Conservation (phyloP, 2,888 invertebrate genomes). For the Harpalus rubripes region DNA sequence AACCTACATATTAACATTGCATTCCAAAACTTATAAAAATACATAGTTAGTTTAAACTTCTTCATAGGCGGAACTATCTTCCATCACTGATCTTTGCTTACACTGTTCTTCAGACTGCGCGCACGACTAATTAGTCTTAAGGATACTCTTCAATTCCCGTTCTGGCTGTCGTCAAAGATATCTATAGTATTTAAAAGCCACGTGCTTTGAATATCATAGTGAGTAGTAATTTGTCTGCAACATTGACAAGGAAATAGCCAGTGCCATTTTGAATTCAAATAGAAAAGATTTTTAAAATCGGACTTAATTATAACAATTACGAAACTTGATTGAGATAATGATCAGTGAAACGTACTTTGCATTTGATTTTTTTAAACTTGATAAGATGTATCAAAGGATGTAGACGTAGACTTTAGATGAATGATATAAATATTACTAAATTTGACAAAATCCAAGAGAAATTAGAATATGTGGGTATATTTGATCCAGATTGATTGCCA, state of each 20-base stretch:
- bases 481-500: no score
- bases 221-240: background rate
- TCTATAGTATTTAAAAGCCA: conserved; percentile 5
- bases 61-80: conserved; percentile 22
- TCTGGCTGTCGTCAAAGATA: conserved; percentile 18
- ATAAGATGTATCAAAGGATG: no score
- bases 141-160: conserved; percentile 34
- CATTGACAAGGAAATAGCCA: background rate
- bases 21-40: background rate
- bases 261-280: background rate
- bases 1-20: background rate
- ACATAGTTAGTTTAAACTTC: conserved; percentile 3
- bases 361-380: no score
- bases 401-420: no score
- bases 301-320: background rate
- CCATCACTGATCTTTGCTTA: conserved; percentile 14
- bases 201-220: conserved; percentile 7
- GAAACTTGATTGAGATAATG: background rate
- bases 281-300: background rate
- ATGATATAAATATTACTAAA: no score
- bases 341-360: no score
- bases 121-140: conserved; percentile 52
- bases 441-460: no score
- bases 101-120: conserved; percentile 24
- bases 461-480: no score